phyloP scores from a whole-genome alignment of 2,113 vertebrate genomes.

The Vicugna pacos region DNA sequence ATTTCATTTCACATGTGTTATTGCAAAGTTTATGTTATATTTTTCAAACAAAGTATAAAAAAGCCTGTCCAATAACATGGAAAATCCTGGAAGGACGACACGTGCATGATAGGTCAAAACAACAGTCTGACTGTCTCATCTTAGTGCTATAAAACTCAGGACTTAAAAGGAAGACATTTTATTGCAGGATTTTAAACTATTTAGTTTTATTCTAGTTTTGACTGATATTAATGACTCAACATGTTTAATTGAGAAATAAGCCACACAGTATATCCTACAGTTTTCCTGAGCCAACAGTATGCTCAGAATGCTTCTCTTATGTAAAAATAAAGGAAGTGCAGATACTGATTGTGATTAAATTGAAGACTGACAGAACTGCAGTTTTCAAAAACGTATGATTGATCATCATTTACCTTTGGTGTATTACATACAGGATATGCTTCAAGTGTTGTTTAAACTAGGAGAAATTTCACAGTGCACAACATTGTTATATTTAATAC shows the following conservation, averaged over 20 bases:
- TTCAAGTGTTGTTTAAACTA: constrained; percentile 73
- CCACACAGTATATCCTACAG: not conserved
- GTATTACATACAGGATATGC: constrained; percentile 9
- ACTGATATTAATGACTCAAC: constrained; percentile 9
- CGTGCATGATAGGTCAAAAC: constrained; percentile 26
- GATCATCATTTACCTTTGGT: constrained; percentile 15
- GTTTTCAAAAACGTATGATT: constrained; percentile 22
- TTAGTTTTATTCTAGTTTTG: constrained; percentile 23
- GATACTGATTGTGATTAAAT: not conserved
- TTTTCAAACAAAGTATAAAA: constrained; percentile 72
- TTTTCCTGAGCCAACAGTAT: not conserved
- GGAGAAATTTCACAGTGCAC: constrained; percentile 50
- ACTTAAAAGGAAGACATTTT: constrained; percentile 63
- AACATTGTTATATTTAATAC: constrained; percentile 66
- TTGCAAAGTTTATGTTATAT: constrained; percentile 64
- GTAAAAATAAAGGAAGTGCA: not conserved
- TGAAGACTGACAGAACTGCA: constrained; percentile 34
- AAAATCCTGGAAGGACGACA: constrained; percentile 68
- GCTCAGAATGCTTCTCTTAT: not conserved
- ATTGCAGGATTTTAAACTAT: constrained; percentile 50
- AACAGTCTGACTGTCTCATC: constrained; percentile 22
- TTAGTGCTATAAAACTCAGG: constrained; percentile 34
- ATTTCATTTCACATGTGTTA: constrained; percentile 66
- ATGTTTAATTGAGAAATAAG: constrained; percentile 30
- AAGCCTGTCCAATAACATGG: constrained; percentile 64